Percentiles rank a stretch among this genome's conserved stretches.
Evolutionary conservation across 2,888 invertebrate species (phyloP).

Genomic region (Pandemis heparana): DNA sequence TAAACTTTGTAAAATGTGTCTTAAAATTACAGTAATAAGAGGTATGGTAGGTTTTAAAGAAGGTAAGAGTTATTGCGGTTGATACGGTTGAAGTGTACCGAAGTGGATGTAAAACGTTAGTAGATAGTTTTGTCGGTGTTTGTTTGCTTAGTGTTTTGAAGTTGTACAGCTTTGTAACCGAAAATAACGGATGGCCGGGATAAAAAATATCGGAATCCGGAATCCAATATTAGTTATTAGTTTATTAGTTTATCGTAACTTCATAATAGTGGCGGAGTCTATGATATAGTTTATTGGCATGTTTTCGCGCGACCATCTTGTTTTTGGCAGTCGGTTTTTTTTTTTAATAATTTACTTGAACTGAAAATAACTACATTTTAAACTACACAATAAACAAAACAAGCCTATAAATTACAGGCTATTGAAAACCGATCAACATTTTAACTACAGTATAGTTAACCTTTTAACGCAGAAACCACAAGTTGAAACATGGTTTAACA

Average conservation of each 20-base stretch:
- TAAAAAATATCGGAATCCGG: not conserved
- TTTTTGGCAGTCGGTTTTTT: no score
- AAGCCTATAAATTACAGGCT: constrained; percentile 27
- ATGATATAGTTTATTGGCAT: no score
- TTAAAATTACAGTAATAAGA: not conserved
- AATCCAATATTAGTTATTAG: no score
- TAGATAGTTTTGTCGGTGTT: constrained; percentile 32
- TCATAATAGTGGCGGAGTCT: no score
- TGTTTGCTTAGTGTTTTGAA: constrained; percentile 1
- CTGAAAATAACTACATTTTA: not conserved
- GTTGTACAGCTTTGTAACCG: not conserved
- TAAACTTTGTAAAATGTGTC: constrained; percentile 39
- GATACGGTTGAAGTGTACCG: constrained; percentile 37
- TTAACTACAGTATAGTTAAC: constrained; percentile 36
- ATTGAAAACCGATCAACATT: constrained; percentile 31
- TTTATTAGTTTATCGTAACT: no score
- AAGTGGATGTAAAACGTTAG: constrained; percentile 34
- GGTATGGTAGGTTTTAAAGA: constrained; percentile 42
- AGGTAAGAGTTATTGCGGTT: not conserved
- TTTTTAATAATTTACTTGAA: no score
- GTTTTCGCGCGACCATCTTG: no score
- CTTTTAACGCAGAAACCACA: constrained; percentile 44
- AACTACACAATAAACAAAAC: constrained; percentile 20
- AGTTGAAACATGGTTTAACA: constrained; percentile 22
- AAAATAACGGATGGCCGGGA: no score